A percentile compares a stretch with the other conserved stretches of the same genome.
These are phyloP conservation scores for Panthera leo DNA, from an alignment of 2,113 vertebrate genomes.

Conservation along the genomic window DNA sequence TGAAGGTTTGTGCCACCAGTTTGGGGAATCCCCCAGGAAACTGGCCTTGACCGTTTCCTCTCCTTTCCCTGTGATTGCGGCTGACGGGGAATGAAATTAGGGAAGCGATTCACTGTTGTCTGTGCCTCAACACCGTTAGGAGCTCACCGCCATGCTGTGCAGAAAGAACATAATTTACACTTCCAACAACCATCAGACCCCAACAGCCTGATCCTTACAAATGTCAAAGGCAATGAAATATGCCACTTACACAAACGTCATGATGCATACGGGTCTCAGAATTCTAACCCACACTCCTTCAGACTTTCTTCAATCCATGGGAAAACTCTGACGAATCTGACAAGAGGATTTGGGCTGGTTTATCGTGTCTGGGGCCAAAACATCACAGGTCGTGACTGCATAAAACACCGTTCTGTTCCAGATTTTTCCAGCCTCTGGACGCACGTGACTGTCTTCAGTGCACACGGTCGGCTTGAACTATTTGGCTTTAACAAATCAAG, in stretches of 20 bases:
- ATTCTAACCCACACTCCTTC: background rate
- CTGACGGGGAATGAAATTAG: background rate
- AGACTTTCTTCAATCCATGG: background rate
- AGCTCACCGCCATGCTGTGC: background rate
- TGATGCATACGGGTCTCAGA: fast-evolving
- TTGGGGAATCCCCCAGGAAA: background rate
- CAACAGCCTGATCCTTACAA: fast-evolving
- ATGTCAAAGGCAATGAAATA: background rate
- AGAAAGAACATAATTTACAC: background rate
- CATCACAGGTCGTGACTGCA: fast-evolving
- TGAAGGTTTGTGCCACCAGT: background rate
- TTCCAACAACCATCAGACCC: fast-evolving
- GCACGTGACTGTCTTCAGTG: fast-evolving
- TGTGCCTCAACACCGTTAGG: fast-evolving
- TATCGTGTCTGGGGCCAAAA: background rate
- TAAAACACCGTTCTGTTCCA: background rate
- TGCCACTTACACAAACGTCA: fast-evolving
- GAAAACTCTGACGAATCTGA: background rate
- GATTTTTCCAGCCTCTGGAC: background rate
- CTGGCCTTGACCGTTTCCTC: fast-evolving
- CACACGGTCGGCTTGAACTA: background rate
- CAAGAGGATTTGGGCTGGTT: background rate
- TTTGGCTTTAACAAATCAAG: too few relatives aligned
- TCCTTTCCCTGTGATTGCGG: background rate
- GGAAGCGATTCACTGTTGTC: fast-evolving